phyloP scores from a whole-genome alignment of 2,113 vertebrate species.

The Trematomus loennbergii region DNA sequence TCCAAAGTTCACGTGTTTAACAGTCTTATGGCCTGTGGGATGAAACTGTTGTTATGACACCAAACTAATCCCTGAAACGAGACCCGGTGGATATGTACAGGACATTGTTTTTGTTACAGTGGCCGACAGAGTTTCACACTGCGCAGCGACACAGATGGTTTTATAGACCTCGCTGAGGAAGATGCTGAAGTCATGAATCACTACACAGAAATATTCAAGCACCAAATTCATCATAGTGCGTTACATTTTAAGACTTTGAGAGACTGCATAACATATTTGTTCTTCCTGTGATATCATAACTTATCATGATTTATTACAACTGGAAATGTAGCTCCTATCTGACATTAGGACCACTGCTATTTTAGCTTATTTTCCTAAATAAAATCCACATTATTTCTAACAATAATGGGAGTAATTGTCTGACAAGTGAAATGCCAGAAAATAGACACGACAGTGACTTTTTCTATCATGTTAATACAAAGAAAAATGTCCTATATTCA shows the following conservation, averaged over 20 bases:
- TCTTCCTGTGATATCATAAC: background rate
- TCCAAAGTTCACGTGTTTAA: too few relatives aligned
- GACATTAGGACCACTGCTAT: background rate
- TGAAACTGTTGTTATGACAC: conserved; percentile 5
- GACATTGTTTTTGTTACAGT: background rate
- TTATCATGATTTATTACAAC: background rate
- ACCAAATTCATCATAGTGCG: too few relatives aligned
- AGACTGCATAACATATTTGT: background rate
- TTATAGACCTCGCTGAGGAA: background rate
- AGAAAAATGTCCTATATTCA: background rate
- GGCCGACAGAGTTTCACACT: background rate
- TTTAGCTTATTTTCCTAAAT: background rate
- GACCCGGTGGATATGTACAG: background rate
- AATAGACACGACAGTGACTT: background rate
- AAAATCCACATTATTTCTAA: background rate
- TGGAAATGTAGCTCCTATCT: background rate
- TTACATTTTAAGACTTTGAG: too few relatives aligned
- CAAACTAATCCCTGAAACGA: conserved; percentile 12
- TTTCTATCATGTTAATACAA: background rate
- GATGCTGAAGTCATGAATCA: background rate
- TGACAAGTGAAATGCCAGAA: background rate
- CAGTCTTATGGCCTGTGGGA: too few relatives aligned
- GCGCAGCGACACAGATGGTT: background rate
- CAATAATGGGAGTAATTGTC: background rate
- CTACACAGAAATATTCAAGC: background rate